These are phyloP conservation scores for Sphecodes monilicornis DNA, from an alignment of 2,888 invertebrate species.

Conservation along the genomic window DNA sequence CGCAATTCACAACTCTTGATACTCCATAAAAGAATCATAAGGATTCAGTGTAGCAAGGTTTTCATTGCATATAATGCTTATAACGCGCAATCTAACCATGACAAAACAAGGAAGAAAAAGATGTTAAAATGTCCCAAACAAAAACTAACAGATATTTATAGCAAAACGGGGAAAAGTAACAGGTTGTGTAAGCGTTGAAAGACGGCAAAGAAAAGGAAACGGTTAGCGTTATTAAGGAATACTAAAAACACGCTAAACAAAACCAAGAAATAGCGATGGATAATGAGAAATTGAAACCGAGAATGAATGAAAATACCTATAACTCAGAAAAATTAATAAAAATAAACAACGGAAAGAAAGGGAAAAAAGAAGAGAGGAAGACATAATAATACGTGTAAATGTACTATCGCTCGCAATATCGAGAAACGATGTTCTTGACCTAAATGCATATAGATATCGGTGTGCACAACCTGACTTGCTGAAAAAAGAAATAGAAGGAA, in stretches of 20 bases:
- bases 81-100: too few species aligned
- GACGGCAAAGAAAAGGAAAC: background rate
- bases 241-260: background rate
- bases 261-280: background rate
- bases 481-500: conserved; percentile 52
- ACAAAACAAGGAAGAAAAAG: too few species aligned
- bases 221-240: background rate
- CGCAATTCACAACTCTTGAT: too few species aligned
- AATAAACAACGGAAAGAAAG: background rate
- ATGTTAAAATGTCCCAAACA: background rate
- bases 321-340: background rate
- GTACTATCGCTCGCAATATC: conserved; percentile 64
- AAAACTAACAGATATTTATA: background rate
- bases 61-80: too few species aligned
- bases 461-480: conserved; percentile 33
- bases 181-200: background rate
- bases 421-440: conserved; percentile 78
- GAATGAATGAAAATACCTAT: background rate
- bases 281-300: background rate
- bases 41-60: too few species aligned
- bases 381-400: conserved; percentile 46
- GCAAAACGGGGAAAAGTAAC: background rate
- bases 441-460: conserved; percentile 74
- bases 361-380: conserved; percentile 13
- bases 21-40: too few species aligned